A percentile compares a stretch with the other conserved stretches of the same genome.
These are phyloP conservation scores for Leptatherina wallacei DNA, from an alignment of 2,797 vertebrate genomes.

Conservation along the genomic window DNA sequence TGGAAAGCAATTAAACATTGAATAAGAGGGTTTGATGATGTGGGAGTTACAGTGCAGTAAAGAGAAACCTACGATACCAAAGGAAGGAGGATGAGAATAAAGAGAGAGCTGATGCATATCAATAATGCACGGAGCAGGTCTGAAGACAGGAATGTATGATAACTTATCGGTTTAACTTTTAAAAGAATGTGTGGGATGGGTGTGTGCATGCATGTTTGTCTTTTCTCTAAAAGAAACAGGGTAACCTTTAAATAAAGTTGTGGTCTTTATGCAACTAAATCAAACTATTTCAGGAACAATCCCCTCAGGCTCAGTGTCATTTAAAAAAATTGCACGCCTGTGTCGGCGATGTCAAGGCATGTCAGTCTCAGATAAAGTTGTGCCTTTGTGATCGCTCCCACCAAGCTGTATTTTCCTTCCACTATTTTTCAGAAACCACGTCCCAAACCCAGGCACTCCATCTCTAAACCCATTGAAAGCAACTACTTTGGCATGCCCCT, in stretches of 20 bases:
- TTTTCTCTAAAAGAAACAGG: neutral
- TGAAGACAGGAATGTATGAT: slow-evolving; percentile 67
- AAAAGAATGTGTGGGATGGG: slow-evolving; percentile 47
- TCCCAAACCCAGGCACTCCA: slow-evolving; percentile 89
- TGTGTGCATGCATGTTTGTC: slow-evolving; percentile 5
- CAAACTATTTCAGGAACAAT: slow-evolving; percentile 22
- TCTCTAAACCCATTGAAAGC: slow-evolving; percentile 93
- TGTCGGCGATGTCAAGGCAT: slow-evolving; percentile 11
- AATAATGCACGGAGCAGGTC: slow-evolving; percentile 24
- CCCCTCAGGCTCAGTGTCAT: neutral
- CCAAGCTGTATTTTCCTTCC: slow-evolving; percentile 5
- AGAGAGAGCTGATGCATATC: slow-evolving; percentile 50
- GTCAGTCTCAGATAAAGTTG: slow-evolving; percentile 24
- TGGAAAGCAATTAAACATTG: slow-evolving; percentile 63
- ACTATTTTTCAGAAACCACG: slow-evolving; percentile 85
- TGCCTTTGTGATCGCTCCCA: slow-evolving; percentile 3
- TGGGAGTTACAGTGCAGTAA: slow-evolving; percentile 34
- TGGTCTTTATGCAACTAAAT: slow-evolving; percentile 1
- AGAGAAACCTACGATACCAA: slow-evolving; percentile 6
- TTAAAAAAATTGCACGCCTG: slow-evolving; percentile 13
- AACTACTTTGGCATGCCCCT: slow-evolving; percentile 95
- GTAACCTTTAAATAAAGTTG: slow-evolving; percentile 19
- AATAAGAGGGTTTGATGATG: slow-evolving; percentile 52
- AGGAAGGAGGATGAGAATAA: slow-evolving; percentile 25
- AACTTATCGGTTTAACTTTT: slow-evolving; percentile 57